A percentile compares a stretch with the other conserved stretches of the same genome.
phyloP scores from a whole-genome alignment of 2,888 invertebrate genomes.

The Trilocha varians region DNA sequence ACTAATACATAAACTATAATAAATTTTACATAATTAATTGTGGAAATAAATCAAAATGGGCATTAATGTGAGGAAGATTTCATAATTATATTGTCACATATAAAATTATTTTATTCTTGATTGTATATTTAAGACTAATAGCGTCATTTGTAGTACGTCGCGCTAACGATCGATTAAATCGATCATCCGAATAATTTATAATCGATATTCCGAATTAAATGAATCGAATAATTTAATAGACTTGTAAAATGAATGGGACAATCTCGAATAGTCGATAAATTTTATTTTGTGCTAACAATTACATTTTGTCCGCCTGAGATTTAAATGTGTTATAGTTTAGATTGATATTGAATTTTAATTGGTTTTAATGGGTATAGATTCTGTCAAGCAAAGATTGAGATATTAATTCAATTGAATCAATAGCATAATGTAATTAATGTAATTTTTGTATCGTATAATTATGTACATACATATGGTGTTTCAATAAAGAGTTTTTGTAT shows the following conservation, averaged over 20 bases:
- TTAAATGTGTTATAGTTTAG: no score
- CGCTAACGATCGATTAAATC: slow-evolving; percentile 12
- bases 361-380: no score
- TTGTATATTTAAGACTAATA: slow-evolving; percentile 18
- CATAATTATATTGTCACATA: slow-evolving; percentile 13
- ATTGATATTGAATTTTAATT: no score
- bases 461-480: no score
- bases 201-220: background rate
- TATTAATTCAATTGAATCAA: no score
- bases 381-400: no score
- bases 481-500: no score
- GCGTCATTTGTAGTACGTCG: slow-evolving; percentile 8
- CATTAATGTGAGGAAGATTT: background rate
- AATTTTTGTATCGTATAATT: no score
- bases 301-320: no score
- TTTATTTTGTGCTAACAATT: background rate
- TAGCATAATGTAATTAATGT: no score
- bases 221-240: background rate
- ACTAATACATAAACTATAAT: background rate
- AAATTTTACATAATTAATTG: background rate
- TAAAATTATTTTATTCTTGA: slow-evolving; percentile 20
- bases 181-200: background rate
- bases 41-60: slow-evolving; percentile 9
- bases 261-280: background rate
- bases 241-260: background rate